These are phyloP conservation scores for Lepidonotus clava DNA, from an alignment of 2,888 invertebrate species.

Conservation along the genomic window DNA sequence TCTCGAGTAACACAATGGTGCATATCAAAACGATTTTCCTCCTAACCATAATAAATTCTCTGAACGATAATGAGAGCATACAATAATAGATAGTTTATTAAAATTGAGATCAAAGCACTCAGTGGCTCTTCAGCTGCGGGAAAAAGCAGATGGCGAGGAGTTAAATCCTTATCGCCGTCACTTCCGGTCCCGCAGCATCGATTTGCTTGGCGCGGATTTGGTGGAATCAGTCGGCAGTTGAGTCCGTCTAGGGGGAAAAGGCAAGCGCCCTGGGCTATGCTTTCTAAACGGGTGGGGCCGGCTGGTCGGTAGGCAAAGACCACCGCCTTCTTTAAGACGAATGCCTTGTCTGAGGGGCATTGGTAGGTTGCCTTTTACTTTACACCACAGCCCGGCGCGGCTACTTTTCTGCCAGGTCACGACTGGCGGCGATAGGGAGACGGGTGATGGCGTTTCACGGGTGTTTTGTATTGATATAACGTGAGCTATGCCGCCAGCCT, in stretches of 20 bases:
- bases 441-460: neutral
- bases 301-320: too few species aligned
- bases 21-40: too few species aligned
- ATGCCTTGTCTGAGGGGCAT: conserved; percentile 3
- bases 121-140: too few species aligned
- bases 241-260: too few species aligned
- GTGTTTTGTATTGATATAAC: conserved; percentile 28
- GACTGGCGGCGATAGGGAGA: neutral
- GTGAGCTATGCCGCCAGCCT: neutral
- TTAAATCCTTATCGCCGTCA: neutral
- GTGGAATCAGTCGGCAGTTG: neutral
- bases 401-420: neutral
- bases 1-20: too few species aligned
- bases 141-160: neutral
- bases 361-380: neutral
- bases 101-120: too few species aligned
- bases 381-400: neutral
- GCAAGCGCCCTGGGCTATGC: neutral
- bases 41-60: too few species aligned
- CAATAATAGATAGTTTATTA: too few species aligned
- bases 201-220: neutral
- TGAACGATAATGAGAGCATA: too few species aligned
- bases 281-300: neutral
- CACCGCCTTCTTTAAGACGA: conserved; percentile 3
- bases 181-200: neutral